A percentile compares a stretch with the other conserved stretches of the same genome.
phyloP scores from a whole-genome alignment of 2,113 vertebrate species.

The Dasyprocta punctata region DNA sequence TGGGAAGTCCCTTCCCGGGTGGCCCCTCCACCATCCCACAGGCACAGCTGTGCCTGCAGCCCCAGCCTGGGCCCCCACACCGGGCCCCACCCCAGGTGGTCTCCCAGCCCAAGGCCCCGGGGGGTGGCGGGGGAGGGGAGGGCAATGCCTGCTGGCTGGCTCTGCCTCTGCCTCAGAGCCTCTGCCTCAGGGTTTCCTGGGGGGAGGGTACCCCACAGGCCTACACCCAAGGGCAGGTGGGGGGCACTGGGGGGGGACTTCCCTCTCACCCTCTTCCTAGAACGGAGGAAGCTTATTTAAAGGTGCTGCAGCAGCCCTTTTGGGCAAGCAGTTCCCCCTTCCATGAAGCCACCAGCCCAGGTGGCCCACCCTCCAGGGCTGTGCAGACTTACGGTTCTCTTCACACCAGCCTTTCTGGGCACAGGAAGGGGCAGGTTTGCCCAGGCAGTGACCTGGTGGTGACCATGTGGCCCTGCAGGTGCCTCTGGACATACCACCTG shows the following conservation, averaged over 20 bases:
- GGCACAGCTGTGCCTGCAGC: neutral
- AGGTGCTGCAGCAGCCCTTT: neutral
- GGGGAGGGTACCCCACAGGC: neutral
- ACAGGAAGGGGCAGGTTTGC: neutral
- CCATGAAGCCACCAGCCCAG: neutral
- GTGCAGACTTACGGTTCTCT: neutral
- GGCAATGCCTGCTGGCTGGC: neutral
- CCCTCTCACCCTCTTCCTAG: neutral
- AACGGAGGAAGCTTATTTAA: neutral
- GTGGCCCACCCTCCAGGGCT: neutral
- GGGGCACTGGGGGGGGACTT: neutral
- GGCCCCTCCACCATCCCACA: constrained; percentile 30
- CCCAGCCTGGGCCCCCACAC: neutral
- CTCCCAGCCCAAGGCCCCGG: neutral
- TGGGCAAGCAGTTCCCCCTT: neutral
- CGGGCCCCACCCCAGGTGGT: neutral
- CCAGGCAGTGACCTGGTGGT: neutral
- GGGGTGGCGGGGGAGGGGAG: neutral
- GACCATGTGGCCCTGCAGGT: neutral
- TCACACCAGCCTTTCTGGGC: neutral
- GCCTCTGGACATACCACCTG: neutral
- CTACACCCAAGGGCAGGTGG: neutral
- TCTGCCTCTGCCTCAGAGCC: neutral
- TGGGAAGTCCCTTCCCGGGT: constrained; percentile 65
- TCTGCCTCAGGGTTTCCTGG: neutral